phyloP scores from a whole-genome alignment of 2,113 vertebrate species.

The Guaruba guarouba region DNA sequence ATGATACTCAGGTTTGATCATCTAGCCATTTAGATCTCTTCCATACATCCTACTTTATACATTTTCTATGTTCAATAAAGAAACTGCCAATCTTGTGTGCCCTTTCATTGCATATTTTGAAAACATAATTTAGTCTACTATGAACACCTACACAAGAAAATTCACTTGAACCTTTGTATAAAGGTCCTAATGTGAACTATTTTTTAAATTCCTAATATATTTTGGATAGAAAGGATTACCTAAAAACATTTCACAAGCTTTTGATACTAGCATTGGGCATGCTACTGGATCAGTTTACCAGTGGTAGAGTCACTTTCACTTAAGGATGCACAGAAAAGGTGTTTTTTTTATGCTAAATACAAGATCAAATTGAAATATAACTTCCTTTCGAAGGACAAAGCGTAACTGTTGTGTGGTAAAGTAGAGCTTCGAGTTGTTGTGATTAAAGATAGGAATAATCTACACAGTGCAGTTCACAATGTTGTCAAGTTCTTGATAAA shows the following conservation, averaged over 20 bases:
- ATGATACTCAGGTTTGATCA: slow-evolving; percentile 76
- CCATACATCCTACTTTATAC: slow-evolving; percentile 72
- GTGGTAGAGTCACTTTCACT: slow-evolving; percentile 58
- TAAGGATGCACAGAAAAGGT: slow-evolving; percentile 39
- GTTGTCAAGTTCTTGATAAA: not conserved
- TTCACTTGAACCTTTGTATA: slow-evolving; percentile 70
- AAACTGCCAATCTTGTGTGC: slow-evolving; percentile 76
- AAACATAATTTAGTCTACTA: slow-evolving; percentile 61
- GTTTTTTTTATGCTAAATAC: not conserved
- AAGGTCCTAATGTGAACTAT: slow-evolving; percentile 64
- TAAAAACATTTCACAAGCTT: slow-evolving; percentile 74
- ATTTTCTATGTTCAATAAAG: slow-evolving; percentile 70
- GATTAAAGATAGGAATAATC: not conserved
- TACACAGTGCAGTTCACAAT: not conserved
- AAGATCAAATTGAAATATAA: slow-evolving; percentile 30
- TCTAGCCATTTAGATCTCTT: slow-evolving; percentile 68
- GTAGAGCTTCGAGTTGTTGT: slow-evolving; percentile 1
- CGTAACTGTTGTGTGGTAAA: not conserved
- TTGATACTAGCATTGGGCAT: slow-evolving; percentile 29
- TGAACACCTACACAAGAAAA: slow-evolving; percentile 48
- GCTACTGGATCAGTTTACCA: slow-evolving; percentile 32
- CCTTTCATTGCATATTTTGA: slow-evolving; percentile 67
- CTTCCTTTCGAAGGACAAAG: slow-evolving; percentile 26
- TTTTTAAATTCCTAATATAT: slow-evolving; percentile 64
- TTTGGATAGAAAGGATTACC: slow-evolving; percentile 71